A percentile compares a stretch with the other conserved stretches of the same genome.
Evolutionary conservation across 2,888 invertebrate genomes (phyloP).

Genomic region (Cerceris rybyensis): DNA sequence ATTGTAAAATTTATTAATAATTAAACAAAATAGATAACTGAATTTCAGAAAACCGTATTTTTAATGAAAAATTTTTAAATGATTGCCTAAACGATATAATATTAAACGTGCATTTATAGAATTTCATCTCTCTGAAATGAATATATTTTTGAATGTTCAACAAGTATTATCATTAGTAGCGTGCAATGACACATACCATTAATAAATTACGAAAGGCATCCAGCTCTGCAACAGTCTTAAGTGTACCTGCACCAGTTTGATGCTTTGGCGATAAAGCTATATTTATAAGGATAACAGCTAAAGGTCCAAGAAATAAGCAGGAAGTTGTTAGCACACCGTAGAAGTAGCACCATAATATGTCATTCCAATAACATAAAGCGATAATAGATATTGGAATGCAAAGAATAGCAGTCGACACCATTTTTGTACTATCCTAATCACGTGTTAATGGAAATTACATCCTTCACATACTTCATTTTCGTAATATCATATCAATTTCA

Average conservation of each 20-base stretch:
- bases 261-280: conserved; percentile 86
- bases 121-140: not conserved
- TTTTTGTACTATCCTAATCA: conserved; percentile 19
- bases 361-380: conserved; percentile 66
- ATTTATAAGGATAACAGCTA: conserved; percentile 85
- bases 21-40: not conserved
- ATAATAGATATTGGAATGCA: conserved; percentile 52
- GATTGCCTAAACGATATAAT: not conserved
- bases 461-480: conserved; percentile 12
- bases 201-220: conserved; percentile 85
- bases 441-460: conserved; percentile 26
- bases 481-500: not conserved
- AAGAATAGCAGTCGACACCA: conserved; percentile 37
- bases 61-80: not conserved
- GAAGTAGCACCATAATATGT: conserved; percentile 71
- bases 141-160: not conserved
- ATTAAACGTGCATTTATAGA: not conserved
- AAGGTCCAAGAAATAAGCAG: conserved; percentile 79
- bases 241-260: conserved; percentile 85
- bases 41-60: not conserved
- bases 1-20: not conserved
- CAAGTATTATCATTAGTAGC: not conserved
- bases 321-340: conserved; percentile 74
- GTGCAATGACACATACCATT: conserved; percentile 83
- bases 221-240: conserved; percentile 85